Base-by-base conservation (phyloP, 2,797 vertebrate genomes). In the Antennarius maculatus region DNA sequence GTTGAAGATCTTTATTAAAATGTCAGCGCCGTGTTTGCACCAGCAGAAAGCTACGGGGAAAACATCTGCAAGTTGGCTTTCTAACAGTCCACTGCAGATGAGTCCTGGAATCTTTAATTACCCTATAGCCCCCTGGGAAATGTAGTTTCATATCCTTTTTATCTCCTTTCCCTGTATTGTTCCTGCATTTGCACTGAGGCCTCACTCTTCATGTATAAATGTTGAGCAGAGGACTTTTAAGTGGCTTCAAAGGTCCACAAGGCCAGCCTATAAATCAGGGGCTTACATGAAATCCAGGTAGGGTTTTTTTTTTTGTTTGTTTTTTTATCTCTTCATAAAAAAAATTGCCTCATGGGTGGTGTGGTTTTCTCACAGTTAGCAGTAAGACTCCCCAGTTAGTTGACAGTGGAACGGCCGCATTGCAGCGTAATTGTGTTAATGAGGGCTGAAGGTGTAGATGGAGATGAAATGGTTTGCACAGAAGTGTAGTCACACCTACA, bases 101-200 rank as follows among this genome's bases (percentile, higher is more conserved):
- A 71, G 62, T 66, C 54, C 39, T 65, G 63, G 69, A 85, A 73
- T 78, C 70, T 84, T 81, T 89, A 85, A 87, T 87, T 79, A 90
- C 74, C 71, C 81, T 69, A 59, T 51, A 63, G 53, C 71, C 81
- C 69, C 69, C 50, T 50, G 80, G 78, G 84, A 84, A 84, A 85
- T 79, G 69, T 60, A 41, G 54, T 79, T 82, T 76, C 55, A 27
- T 57, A 43, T 37, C 45, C 29, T 71, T 71, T 23, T 75, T 55
- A 63, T 77, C 67, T 54, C 28, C 7, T 64, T 43, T 42, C 6
- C 51, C 42, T 61, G 48, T 74, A 56, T 74, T 79, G 74, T 74
- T 41, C 48, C 43, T 5, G 17, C 31, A 64, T 70, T 85, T 69
- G 67, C 69, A 62, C 3, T 1, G 18, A 65, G 27, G 61, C 58